These are phyloP conservation scores for Nebria brevicollis DNA, from an alignment of 2,888 invertebrate genomes.

Conservation along the genomic window DNA sequence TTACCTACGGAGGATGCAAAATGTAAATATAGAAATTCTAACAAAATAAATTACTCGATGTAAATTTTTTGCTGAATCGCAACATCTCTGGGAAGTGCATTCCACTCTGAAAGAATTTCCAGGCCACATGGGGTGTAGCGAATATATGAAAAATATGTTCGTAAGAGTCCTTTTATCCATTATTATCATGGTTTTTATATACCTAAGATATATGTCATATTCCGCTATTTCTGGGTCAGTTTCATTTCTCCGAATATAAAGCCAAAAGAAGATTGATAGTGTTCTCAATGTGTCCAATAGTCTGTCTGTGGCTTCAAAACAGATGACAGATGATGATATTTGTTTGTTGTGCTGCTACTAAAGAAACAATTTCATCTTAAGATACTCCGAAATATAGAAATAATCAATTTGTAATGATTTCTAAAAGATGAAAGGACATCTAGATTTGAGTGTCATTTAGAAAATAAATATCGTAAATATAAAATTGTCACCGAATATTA, in stretches of 20 bases:
- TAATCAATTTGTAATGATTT: background rate
- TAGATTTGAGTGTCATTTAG: too few species aligned
- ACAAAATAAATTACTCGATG: background rate
- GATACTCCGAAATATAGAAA: slow-evolving; percentile 33
- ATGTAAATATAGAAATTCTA: background rate
- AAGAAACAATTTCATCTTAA: slow-evolving; percentile 38
- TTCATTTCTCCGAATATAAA: slow-evolving; percentile 23
- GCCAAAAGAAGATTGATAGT: slow-evolving; percentile 43
- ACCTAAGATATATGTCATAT: background rate
- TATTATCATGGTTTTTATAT: background rate
- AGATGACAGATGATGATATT: slow-evolving; percentile 45
- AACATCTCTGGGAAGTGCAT: background rate
- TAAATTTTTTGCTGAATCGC: too few species aligned
- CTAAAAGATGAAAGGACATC: too few species aligned
- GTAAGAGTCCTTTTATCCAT: background rate
- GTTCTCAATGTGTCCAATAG: slow-evolving; percentile 42
- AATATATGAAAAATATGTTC: background rate
- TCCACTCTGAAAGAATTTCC: background rate
- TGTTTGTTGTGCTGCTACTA: slow-evolving; percentile 29
- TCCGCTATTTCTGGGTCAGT: background rate
- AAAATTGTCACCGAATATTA: too few species aligned
- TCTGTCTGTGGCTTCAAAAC: slow-evolving; percentile 33
- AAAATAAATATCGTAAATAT: too few species aligned
- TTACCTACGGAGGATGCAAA: background rate
- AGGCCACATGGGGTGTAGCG: background rate